Evolutionary conservation across 2,797 vertebrate species (phyloP).

Genomic region (Scomberomorus guttatus): DNA sequence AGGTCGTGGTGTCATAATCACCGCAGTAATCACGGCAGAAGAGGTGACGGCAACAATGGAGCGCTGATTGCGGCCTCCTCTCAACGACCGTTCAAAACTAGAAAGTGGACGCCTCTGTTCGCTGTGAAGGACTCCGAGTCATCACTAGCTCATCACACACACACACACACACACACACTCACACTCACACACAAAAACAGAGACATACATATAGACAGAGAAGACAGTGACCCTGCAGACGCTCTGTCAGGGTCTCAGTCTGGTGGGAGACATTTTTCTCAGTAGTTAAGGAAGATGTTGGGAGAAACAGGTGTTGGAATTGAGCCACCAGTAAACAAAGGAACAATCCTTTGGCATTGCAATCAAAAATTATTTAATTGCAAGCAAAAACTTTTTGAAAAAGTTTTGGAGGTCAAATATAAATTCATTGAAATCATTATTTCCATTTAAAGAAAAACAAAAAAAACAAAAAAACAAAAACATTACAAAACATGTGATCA

Average conservation of each 20-base stretch:
- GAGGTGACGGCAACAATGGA: not conserved
- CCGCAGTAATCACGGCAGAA: constrained; percentile 56
- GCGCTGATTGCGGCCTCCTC: constrained; percentile 63
- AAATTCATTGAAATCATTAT: too few relatives aligned
- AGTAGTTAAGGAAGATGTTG: not conserved
- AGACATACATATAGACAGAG: not conserved
- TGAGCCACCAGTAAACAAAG: too few relatives aligned
- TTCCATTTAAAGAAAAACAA: too few relatives aligned
- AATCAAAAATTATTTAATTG: too few relatives aligned
- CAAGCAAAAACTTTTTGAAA: too few relatives aligned
- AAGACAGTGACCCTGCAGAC: not conserved
- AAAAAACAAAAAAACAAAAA: too few relatives aligned
- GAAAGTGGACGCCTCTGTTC: constrained; percentile 46
- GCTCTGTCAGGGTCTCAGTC: not conserved
- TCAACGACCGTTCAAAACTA: constrained; percentile 28
- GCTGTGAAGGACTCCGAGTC: constrained; percentile 41
- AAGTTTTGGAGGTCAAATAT: too few relatives aligned
- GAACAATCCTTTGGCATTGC: too few relatives aligned
- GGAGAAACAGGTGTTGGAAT: too few relatives aligned
- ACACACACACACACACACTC: not conserved
- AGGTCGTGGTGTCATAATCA: constrained; percentile 44
- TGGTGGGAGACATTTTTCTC: not conserved
- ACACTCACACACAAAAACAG: not conserved
- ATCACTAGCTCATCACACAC: constrained; percentile 27
- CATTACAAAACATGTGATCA: not conserved